Base-by-base conservation (phyloP, 2,888 invertebrate genomes). In the Agonopterix heracliana region DNA sequence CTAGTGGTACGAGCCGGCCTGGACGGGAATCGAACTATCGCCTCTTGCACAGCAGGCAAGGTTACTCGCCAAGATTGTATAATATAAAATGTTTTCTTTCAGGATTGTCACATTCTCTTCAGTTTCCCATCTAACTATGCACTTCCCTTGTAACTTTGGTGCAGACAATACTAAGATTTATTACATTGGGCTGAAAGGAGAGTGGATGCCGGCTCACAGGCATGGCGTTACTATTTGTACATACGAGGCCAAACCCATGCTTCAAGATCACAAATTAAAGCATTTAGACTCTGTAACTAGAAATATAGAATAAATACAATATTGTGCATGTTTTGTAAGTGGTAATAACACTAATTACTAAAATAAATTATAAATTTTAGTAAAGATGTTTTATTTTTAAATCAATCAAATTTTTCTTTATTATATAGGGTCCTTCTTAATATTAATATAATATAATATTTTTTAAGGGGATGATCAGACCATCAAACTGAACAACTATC, bases 161-260 rank as follows among this genome's bases (percentile, higher is more conserved):
- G 91, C 90, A 12, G 96, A 96, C n/a, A 91, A 84, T 46, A 96
- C 96, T 1, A 93, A 92, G 69, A 92, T 98, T 54, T 96, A 94
- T 74, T 99, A 99, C 74, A 98, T 99, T 70, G 99, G 98, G 9
- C 89, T 99, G 41, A 93, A 94, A 74, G 99, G 99, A 14, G 98
- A 99, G 86, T 99, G 95, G 89, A 90, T 91, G 9, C 93, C 94
- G 70, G 93, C 92, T 0, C 95, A 95, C 68, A 90, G 93, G 59
- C 97, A 98, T 74, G 97, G 97, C 46, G 96, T 98, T 0, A 95
- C 96, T 2, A 96, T 98, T 66, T 96, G 96, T 70, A 94, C 93
- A 45, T 98, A 98, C 78, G 98, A 98, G 85, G 83, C 94, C 0
- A 89, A 92, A 51, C 96, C 98, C 11, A 97, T 95, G 81, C 89